Conservation (phyloP, 92 coral and sea anemone genomes). For the Isaurus tuberculatus region DNA sequence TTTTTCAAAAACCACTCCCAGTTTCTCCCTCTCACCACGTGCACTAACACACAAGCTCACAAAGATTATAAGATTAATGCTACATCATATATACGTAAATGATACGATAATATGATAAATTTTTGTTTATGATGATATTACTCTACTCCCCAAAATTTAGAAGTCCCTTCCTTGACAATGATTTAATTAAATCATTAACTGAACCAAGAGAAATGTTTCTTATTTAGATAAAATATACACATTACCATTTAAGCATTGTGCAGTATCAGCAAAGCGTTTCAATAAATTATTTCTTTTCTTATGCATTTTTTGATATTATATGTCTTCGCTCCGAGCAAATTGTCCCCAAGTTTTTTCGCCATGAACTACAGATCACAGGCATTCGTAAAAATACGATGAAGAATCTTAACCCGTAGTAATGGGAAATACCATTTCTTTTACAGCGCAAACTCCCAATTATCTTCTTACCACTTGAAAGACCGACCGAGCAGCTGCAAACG, state of each 20-base stretch:
- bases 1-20: too few species aligned
- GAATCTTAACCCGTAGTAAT: not conserved
- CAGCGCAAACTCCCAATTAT: not conserved
- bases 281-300: not conserved
- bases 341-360: not conserved
- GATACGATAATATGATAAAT: too few species aligned
- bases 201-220: too few species aligned
- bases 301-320: not conserved
- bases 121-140: too few species aligned
- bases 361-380: not conserved
- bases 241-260: not conserved
- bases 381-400: not conserved
- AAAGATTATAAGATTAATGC: too few species aligned
- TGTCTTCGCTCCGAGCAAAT: not conserved
- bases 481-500: conserved; percentile 73
- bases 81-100: too few species aligned
- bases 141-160: too few species aligned
- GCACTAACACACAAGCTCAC: too few species aligned
- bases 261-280: not conserved
- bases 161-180: too few species aligned
- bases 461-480: conserved; percentile 77
- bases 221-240: not conserved
- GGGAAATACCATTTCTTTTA: not conserved
- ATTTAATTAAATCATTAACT: too few species aligned
- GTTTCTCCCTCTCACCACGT: too few species aligned